These are phyloP conservation scores for Melanargia galathea DNA, from an alignment of 2,888 invertebrate genomes.

Conservation along the genomic window DNA sequence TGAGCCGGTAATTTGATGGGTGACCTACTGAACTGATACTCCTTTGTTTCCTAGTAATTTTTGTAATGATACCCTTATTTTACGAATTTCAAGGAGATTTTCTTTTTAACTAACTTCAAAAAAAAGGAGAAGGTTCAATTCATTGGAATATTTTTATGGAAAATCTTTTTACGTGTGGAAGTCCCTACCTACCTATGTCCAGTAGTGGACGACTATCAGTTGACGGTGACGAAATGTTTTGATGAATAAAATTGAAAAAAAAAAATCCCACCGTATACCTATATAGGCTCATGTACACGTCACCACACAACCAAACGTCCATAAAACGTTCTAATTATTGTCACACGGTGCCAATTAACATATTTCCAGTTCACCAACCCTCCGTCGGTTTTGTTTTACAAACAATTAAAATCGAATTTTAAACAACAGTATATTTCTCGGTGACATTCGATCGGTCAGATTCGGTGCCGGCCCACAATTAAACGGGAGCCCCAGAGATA, in stretches of 20 bases:
- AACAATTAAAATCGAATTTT: conserved; percentile 42
- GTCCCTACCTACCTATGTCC: too few relatives aligned
- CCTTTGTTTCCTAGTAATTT: neutral
- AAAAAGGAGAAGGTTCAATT: too few relatives aligned
- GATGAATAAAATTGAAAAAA: too few relatives aligned
- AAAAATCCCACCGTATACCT: neutral
- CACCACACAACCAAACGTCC: neutral
- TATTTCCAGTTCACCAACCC: conserved; percentile 25
- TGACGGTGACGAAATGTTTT: too few relatives aligned
- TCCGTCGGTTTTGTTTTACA: conserved; percentile 22
- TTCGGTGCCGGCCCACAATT: conserved; percentile 52
- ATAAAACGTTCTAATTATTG: conserved; percentile 14
- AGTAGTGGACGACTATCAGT: too few relatives aligned
- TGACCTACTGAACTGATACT: conserved; percentile 11
- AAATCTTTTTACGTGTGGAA: too few relatives aligned
- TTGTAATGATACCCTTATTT: neutral
- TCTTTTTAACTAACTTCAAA: too few relatives aligned
- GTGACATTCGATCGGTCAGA: conserved; percentile 49
- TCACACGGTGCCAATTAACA: conserved; percentile 31
- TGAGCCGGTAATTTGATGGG: neutral
- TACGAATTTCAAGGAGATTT: too few relatives aligned
- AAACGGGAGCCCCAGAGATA: conserved; percentile 67
- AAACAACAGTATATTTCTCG: conserved; percentile 49
- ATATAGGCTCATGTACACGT: neutral
- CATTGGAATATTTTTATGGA: too few relatives aligned